phyloP scores from a whole-genome alignment of 2,113 vertebrate species.

The Cololabis saira region DNA sequence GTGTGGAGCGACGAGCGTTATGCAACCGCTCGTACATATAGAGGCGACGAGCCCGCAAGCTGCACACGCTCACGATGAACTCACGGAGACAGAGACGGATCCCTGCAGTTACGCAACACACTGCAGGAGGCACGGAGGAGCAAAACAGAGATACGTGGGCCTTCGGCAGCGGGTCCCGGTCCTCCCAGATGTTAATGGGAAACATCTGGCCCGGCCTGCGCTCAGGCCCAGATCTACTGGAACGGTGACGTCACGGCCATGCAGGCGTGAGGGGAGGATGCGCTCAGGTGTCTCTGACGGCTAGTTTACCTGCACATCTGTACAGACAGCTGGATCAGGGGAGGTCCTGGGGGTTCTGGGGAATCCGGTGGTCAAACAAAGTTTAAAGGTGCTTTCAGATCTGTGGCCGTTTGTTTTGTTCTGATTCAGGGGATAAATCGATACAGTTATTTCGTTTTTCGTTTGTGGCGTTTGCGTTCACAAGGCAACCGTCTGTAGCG shows the following conservation, averaged over 20 bases:
- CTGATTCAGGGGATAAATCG: too few relatives aligned
- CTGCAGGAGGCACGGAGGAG: background rate
- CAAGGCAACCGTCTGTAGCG: too few relatives aligned
- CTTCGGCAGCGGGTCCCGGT: background rate
- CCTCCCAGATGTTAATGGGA: constrained; percentile 28
- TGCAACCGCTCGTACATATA: constrained; percentile 29
- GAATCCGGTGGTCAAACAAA: too few relatives aligned
- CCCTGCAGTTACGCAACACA: constrained; percentile 24
- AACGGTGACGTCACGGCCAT: constrained; percentile 40
- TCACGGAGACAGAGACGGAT: background rate
- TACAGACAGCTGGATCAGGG: background rate
- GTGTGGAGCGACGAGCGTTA: constrained; percentile 24
- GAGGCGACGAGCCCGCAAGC: constrained; percentile 39
- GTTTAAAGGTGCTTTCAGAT: too few relatives aligned
- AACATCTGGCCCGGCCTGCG: constrained; percentile 38
- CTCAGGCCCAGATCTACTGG: constrained; percentile 6
- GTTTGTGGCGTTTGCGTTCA: too few relatives aligned
- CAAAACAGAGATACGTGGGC: background rate
- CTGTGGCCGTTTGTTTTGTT: too few relatives aligned
- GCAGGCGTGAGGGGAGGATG: constrained; percentile 29
- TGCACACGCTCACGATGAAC: background rate
- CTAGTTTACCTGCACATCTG: constrained; percentile 15
- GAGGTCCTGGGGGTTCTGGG: too few relatives aligned
- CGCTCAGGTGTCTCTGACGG: constrained; percentile 24
- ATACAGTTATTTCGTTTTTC: too few relatives aligned